Base-by-base conservation (phyloP, 1,140 invertebrate species). In the Cyrtorhinus lividipennis region DNA sequence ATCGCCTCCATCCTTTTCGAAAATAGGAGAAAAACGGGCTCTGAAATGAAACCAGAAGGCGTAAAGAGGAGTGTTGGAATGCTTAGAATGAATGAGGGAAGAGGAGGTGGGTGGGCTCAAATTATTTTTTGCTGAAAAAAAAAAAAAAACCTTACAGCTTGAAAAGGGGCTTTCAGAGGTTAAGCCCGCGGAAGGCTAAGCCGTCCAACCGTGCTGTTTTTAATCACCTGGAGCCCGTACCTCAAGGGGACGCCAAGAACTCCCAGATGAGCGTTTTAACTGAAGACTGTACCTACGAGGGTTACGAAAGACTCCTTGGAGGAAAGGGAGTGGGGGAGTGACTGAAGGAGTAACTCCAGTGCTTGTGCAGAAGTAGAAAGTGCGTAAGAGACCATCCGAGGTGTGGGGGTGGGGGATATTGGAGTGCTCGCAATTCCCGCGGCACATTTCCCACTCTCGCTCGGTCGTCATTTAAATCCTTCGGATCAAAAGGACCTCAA, bases 171-270 rank as follows among this genome's bases (percentile, higher is more conserved):
- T 53, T 53, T 53, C 48, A 53, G 48, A 53, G 48, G 48, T 53
- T 53, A 53, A 53, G 48, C 48, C 48, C 20, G 48, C 48, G 48
- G 48, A 53, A 53, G 48, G 48, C 48, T 53, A 20, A 53, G 20
- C 48, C 48, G 48, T 53, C 48, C 48, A 20, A 53, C 48, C 48
- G 48, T 15, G 48, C 48, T 22, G 48, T 8, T 53, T 53, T 53
- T 53, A 53, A 53, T 53, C 48, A 53, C 48, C 48, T 53, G 48
- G 18, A 53, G 48, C 48, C 20, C 48, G n/a, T 20, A 38, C 30
- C 30, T 38, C 30, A 38, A 38, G n/a, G n/a, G n/a, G n/a, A n/a
- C n/a, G n/a, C n/a, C n/a, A n/a, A n/a, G n/a, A n/a, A n/a, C n/a
- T n/a, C n/a, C n/a, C n/a, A n/a, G n/a, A n/a, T n/a, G n/a, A n/a